Percentiles rank a stretch among this genome's conserved stretches.
phyloP scores from a whole-genome alignment of 2,888 invertebrate genomes.

The Dryomyza anilis region DNA sequence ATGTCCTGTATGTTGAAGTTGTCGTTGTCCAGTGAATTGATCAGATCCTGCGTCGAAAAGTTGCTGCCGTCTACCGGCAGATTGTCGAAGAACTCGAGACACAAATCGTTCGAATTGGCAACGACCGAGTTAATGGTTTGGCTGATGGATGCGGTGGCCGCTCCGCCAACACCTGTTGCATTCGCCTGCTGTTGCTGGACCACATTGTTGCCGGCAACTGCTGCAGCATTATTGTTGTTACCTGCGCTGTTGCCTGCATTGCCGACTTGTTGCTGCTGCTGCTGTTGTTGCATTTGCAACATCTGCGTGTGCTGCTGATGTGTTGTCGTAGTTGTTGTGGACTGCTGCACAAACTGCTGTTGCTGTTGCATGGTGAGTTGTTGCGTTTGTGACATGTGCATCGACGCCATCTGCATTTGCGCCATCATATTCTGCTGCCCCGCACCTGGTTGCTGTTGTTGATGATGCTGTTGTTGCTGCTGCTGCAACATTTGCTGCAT shows the following conservation, averaged over 20 bases:
- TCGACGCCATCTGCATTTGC: slow-evolving; percentile 67
- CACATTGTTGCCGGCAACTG: slow-evolving; percentile 28
- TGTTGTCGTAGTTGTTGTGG: slow-evolving; percentile 48
- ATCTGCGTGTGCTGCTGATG: slow-evolving; percentile 58
- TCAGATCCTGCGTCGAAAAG: slow-evolving; percentile 80
- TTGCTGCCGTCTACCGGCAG: slow-evolving; percentile 77
- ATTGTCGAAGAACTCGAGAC: slow-evolving; percentile 84
- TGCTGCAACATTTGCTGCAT: slow-evolving; percentile 48
- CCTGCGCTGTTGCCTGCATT: slow-evolving; percentile 27
- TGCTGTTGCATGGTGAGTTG: slow-evolving; percentile 66
- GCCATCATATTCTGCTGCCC: slow-evolving; percentile 46
- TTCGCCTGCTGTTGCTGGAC: slow-evolving; percentile 33
- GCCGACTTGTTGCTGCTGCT: slow-evolving; percentile 48
- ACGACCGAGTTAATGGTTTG: slow-evolving; percentile 61
- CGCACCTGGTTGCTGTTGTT: slow-evolving; percentile 20
- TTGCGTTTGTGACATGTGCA: slow-evolving; percentile 74
- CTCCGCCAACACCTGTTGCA: slow-evolving; percentile 34
- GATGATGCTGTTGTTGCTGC: slow-evolving; percentile 50
- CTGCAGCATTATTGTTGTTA: slow-evolving; percentile 33
- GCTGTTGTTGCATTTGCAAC: slow-evolving; percentile 52
- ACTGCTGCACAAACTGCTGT: slow-evolving; percentile 57
- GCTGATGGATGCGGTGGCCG: slow-evolving; percentile 55
- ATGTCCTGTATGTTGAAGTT: slow-evolving; percentile 73
- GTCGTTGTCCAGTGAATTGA: slow-evolving; percentile 81
- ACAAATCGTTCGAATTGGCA: slow-evolving; percentile 69